Conservation (phyloP, 1,140 invertebrate species). For the Drosophila murphyi region DNA sequence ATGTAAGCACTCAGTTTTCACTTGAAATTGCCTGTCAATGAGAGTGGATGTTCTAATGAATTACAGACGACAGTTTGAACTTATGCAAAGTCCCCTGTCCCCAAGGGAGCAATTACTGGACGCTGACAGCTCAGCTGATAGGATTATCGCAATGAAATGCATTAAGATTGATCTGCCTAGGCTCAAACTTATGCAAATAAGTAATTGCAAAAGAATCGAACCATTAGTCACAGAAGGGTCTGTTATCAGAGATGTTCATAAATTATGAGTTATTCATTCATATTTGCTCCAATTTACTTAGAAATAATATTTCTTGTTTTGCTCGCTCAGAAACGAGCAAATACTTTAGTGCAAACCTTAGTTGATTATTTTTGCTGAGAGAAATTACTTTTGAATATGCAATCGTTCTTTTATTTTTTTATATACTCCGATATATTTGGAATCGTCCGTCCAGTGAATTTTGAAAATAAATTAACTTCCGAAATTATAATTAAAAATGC, state of each 20-base stretch:
- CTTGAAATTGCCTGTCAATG: conserved; percentile 36
- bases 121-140: conserved; percentile 19
- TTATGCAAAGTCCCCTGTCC: conserved; percentile 22
- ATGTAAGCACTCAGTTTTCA: not conserved
- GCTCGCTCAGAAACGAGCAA: too few relatives aligned
- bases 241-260: not conserved
- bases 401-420: too few relatives aligned
- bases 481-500: too few relatives aligned
- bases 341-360: too few relatives aligned
- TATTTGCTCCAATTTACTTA: too few relatives aligned
- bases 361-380: too few relatives aligned
- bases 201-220: conserved; percentile 60
- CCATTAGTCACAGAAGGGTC: conserved; percentile 2
- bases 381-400: too few relatives aligned
- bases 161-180: conserved; percentile 31
- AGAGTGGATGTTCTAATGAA: conserved; percentile 50
- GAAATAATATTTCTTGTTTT: too few relatives aligned
- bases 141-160: conserved; percentile 49
- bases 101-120: conserved; percentile 33
- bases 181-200: conserved; percentile 53
- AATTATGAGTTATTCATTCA: not conserved
- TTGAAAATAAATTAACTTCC: too few relatives aligned
- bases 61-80: conserved; percentile 53
- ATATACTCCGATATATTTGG: too few relatives aligned
- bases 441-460: too few relatives aligned